Percentiles rank a stretch among this genome's conserved stretches.
Evolutionary conservation across 2,888 invertebrate genomes (phyloP).

Genomic region (Athalia circularis): DNA sequence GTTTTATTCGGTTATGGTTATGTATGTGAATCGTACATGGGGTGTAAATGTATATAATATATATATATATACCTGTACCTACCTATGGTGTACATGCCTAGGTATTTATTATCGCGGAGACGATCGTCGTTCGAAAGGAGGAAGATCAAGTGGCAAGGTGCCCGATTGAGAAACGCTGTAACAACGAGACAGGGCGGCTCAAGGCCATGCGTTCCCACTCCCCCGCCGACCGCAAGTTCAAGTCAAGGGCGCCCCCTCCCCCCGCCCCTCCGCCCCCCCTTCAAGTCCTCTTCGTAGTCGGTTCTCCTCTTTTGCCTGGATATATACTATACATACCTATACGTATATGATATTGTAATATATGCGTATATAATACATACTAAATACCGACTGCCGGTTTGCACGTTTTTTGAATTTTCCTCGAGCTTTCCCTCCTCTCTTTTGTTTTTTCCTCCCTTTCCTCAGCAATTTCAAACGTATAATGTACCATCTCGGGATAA

Average conservation of each 20-base stretch:
- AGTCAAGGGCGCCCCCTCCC: constrained; percentile 71
- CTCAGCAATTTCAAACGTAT: too few relatives aligned
- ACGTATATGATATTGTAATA: too few relatives aligned
- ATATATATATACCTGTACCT: constrained; percentile 5
- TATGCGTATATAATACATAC: too few relatives aligned
- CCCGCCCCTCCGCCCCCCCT: constrained; percentile 45
- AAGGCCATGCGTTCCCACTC: constrained; percentile 71
- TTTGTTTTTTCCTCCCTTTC: too few relatives aligned
- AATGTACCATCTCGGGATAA: too few relatives aligned
- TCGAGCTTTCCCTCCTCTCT: too few relatives aligned
- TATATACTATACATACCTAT: too few relatives aligned
- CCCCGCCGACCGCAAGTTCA: constrained; percentile 68
- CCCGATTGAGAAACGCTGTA: constrained; percentile 71
- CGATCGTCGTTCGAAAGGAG: constrained; percentile 40
- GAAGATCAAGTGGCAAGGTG: constrained; percentile 44
- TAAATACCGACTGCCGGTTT: constrained; percentile 29
- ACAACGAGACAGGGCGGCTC: constrained; percentile 69
- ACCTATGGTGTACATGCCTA: not conserved
- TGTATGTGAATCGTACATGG: not conserved
- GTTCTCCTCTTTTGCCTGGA: constrained; percentile 47
- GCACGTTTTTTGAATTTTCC: constrained; percentile 20
- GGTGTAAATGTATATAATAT: constrained; percentile 12
- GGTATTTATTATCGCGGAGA: constrained; percentile 27
- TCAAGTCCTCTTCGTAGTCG: constrained; percentile 41
- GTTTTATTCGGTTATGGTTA: too few relatives aligned